Percentiles rank a stretch among this genome's conserved stretches.
phyloP scores from a whole-genome alignment of 2,888 invertebrate genomes.

The Coenonympha arcania region DNA sequence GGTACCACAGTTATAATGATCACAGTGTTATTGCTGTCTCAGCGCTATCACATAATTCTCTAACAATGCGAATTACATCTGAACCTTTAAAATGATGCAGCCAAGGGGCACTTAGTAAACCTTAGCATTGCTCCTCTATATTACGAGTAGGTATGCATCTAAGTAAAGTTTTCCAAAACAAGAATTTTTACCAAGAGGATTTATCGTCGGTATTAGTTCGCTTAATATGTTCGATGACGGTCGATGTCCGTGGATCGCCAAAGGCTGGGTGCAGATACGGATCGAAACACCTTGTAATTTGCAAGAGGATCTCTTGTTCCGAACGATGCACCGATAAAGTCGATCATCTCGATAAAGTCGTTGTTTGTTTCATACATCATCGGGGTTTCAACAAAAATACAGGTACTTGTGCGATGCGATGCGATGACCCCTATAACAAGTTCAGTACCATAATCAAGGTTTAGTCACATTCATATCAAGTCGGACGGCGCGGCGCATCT shows the following conservation, averaged over 20 bases:
- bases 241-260: conserved; percentile 50
- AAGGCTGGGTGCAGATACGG: conserved; percentile 52
- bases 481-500: conserved; percentile 66
- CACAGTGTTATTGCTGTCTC: no score
- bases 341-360: conserved; percentile 21
- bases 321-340: conserved; percentile 5
- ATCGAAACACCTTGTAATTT: conserved; percentile 58
- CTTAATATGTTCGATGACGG: conserved; percentile 54
- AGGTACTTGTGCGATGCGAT: no score
- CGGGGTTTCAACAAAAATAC: conserved; percentile 21
- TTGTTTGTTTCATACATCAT: conserved; percentile 19
- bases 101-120: no score
- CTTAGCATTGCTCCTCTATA: no score
- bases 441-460: conserved; percentile 72
- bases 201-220: conserved; percentile 53
- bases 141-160: not conserved
- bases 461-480: conserved; percentile 73
- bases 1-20: no score
- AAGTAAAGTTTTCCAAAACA: not conserved
- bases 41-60: no score
- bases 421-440: conserved; percentile 66
- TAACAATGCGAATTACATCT: no score
- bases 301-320: conserved; percentile 26
- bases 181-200: conserved; percentile 37
- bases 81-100: no score